Conservation (phyloP, 2,888 invertebrate genomes). For the Hyalella azteca region DNA sequence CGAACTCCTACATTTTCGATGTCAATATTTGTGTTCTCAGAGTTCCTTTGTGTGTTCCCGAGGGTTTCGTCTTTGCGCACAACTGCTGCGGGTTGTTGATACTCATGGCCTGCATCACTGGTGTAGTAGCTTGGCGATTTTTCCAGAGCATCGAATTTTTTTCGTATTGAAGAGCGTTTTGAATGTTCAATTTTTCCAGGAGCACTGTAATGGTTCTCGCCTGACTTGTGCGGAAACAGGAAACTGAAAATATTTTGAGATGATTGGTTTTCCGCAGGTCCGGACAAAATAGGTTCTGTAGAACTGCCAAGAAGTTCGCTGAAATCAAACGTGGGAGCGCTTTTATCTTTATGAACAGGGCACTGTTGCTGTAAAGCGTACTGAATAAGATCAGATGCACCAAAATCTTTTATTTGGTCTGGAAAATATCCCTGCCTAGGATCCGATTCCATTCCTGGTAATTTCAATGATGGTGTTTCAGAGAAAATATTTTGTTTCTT, state of each 20-base stretch:
- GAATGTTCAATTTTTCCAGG: neutral
- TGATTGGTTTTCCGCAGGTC: neutral
- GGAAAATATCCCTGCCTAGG: neutral
- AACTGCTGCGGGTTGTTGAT: neutral
- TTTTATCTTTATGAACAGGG: constrained; percentile 24
- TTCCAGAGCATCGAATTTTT: too few species aligned
- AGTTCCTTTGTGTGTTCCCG: neutral
- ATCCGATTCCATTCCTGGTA: neutral
- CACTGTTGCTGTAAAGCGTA: constrained; percentile 23
- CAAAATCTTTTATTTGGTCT: neutral
- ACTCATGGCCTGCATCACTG: neutral
- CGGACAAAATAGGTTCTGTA: neutral
- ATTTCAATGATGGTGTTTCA: neutral
- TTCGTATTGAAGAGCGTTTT: neutral
- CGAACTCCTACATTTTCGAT: neutral
- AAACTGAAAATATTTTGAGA: neutral
- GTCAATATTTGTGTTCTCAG: neutral
- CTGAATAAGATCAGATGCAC: neutral
- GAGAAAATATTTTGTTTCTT: neutral
- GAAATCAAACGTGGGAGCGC: neutral
- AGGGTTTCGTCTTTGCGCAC: neutral
- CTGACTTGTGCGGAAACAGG: neutral
- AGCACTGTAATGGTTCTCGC: constrained; percentile 1
- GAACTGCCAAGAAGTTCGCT: neutral
- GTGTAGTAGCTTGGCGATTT: neutral